Evolutionary conservation across 2,113 vertebrate genomes (phyloP).

Genomic region (Spheniscus mendiculus): DNA sequence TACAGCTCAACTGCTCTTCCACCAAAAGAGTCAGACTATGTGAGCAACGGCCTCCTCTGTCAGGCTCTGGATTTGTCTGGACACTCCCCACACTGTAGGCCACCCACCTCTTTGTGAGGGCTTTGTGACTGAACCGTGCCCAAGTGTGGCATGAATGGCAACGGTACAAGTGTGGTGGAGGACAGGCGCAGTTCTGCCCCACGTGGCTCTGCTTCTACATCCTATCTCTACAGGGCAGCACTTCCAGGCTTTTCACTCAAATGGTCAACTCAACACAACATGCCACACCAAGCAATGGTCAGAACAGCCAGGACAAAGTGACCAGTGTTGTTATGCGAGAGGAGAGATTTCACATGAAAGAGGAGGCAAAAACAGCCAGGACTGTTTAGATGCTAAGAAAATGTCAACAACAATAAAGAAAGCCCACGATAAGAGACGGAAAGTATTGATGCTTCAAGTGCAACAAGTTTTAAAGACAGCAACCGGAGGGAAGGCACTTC

Average conservation of each 20-base stretch:
- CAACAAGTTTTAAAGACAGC: not conserved
- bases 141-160: not conserved
- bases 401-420: not conserved
- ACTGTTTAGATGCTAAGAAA: not conserved
- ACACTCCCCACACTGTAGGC: no score
- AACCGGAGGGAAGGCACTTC: not conserved
- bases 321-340: not conserved
- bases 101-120: not conserved
- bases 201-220: not conserved
- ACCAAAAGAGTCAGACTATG: not conserved
- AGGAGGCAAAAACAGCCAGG: not conserved
- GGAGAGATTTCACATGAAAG: not conserved
- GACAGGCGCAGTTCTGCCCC: not conserved
- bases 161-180: rapidly evolving
- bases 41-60: not conserved
- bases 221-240: not conserved
- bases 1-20: not conserved
- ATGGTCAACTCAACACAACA: not conserved
- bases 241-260: not conserved
- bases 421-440: not conserved
- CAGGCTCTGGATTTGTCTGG: not conserved
- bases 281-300: not conserved
- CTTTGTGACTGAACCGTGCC: not conserved
- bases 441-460: not conserved
- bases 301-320: not conserved